phyloP scores from a whole-genome alignment of 2,888 invertebrate species.

The Galeruca laticollis region DNA sequence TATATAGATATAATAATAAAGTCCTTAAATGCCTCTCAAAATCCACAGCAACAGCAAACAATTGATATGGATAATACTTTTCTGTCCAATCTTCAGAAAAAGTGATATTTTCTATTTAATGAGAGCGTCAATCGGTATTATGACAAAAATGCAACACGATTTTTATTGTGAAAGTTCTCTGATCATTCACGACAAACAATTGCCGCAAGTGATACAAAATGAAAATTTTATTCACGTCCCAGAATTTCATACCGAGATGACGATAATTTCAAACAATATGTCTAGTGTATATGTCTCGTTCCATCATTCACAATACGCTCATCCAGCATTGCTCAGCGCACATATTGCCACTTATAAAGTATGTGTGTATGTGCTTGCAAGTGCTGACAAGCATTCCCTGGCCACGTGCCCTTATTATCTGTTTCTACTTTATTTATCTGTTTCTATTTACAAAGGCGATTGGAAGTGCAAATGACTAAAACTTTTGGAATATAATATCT shows the following conservation, averaged over 20 bases:
- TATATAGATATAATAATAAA: too few species aligned
- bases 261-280: conserved; percentile 52
- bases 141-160: neutral
- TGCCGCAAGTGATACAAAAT: conserved; percentile 50
- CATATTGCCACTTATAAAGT: conserved; percentile 62
- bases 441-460: conserved; percentile 17
- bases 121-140: neutral
- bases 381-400: conserved; percentile 53
- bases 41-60: too few species aligned
- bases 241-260: conserved; percentile 47
- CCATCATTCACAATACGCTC: conserved; percentile 56
- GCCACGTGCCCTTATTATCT: conserved; percentile 57
- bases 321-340: conserved; percentile 57
- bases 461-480: neutral
- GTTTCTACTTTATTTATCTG: too few species aligned
- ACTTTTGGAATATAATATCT: neutral
- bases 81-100: too few species aligned
- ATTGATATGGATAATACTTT: too few species aligned
- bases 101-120: too few species aligned
- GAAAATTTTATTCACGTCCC: conserved; percentile 51
- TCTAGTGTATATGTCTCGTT: conserved; percentile 57
- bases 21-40: too few species aligned
- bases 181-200: conserved; percentile 43
- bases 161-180: neutral
- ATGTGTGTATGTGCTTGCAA: conserved; percentile 54